Conservation (phyloP, 2,797 vertebrate species). For the Acipenser ruthenus region DNA sequence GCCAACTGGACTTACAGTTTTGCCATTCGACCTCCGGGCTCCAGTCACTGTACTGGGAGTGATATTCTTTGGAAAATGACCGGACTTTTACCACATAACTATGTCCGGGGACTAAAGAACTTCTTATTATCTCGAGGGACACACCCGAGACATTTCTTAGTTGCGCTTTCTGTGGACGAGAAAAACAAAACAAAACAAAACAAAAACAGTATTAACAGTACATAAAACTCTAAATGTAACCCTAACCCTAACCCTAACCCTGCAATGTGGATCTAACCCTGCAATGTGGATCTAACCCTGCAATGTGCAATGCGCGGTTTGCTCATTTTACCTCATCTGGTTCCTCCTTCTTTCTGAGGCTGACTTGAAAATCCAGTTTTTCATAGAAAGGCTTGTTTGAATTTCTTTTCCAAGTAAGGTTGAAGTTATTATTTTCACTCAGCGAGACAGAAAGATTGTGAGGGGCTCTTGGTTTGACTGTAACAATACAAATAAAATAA, state of each 20-base stretch:
- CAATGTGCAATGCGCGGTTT: too few relatives aligned
- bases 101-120: conserved; percentile 20
- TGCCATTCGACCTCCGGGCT: conserved; percentile 25
- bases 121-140: conserved; percentile 14
- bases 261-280: too few relatives aligned
- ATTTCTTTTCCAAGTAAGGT: conserved; percentile 21
- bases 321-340: conserved; percentile 15
- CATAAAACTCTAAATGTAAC: too few relatives aligned
- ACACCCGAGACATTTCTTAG: neutral
- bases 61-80: neutral
- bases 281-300: too few relatives aligned
- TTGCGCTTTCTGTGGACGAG: neutral
- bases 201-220: too few relatives aligned
- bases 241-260: too few relatives aligned
- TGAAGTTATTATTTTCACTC: conserved; percentile 19
- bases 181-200: too few relatives aligned
- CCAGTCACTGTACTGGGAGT: conserved; percentile 25
- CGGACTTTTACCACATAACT: conserved; percentile 25
- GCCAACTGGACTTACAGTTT: conserved; percentile 23
- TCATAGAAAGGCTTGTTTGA: rapidly evolving
- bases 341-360: conserved; percentile 20
- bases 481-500: neutral
- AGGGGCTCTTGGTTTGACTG: conserved; percentile 41
- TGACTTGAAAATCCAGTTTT: conserved; percentile 13
- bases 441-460: conserved; percentile 14